Conservation (phyloP, 35 echinoderm and acorn worm genomes). For the Heliocidaris erythrogramma region DNA sequence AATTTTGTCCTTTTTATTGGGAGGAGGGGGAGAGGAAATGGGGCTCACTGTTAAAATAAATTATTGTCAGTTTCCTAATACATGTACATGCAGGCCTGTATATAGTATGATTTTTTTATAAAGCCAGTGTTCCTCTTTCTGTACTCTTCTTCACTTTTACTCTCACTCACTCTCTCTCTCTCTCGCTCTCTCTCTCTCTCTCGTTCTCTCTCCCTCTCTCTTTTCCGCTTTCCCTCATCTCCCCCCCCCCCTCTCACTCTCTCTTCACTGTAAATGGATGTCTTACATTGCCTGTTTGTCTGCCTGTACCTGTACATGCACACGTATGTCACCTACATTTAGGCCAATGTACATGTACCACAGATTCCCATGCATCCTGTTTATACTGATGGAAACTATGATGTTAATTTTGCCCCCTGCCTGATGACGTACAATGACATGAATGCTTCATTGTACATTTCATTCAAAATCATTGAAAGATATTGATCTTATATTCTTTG, state of each 20-base stretch:
- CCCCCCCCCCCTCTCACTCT: background rate
- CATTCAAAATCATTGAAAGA: background rate
- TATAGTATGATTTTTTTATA: no score
- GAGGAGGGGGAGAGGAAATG: no score
- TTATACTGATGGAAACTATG: background rate
- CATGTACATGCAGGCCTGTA: no score
- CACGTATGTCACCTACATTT: no score
- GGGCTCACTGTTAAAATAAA: no score
- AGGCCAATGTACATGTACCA: background rate
- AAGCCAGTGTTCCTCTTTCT: no score
- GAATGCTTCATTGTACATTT: background rate
- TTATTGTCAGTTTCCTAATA: no score
- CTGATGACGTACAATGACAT: background rate
- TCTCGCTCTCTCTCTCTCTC: background rate
- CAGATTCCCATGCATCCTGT: background rate
- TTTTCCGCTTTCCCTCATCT: background rate
- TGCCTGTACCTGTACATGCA: no score
- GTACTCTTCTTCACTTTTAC: no score
- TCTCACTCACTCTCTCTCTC: background rate
- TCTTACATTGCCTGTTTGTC: no score
- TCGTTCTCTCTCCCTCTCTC: no score
- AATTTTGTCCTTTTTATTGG: no score
- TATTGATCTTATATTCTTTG: background rate
- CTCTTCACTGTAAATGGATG: background rate
- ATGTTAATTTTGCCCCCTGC: background rate